A percentile compares a stretch with the other conserved stretches of the same genome.
phyloP scores from a whole-genome alignment of 2,113 vertebrate genomes.

The human (Homo sapiens) region DNA sequence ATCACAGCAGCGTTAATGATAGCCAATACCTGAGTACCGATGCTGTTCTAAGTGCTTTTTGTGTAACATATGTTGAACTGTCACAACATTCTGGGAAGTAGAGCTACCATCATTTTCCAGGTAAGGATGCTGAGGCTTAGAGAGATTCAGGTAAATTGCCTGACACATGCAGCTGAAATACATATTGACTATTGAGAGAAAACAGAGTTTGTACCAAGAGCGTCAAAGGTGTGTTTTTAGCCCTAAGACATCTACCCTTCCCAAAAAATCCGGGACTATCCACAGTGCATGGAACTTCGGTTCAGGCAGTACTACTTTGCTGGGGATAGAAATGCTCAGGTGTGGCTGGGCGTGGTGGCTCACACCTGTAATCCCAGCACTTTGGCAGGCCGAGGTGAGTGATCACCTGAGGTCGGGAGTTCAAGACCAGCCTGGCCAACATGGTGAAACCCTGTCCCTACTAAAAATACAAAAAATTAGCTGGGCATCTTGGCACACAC shows the following conservation, averaged over 20 bases:
- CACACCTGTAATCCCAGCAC: too few relatives aligned
- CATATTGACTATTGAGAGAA: accelerated
- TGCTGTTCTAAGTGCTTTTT: too few relatives aligned
- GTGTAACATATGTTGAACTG: accelerated
- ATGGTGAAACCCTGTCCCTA: too few relatives aligned
- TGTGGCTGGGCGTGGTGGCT: background rate
- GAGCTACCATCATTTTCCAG: background rate
- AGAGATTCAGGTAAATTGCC: background rate
- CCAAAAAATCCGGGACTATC: background rate
- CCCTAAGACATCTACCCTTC: accelerated
- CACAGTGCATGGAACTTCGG: accelerated
- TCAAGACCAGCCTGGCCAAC: too few relatives aligned
- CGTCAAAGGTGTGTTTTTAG: background rate
- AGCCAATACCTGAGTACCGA: background rate
- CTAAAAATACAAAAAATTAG: too few relatives aligned
- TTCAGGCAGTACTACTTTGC: background rate
- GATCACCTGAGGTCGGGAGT: too few relatives aligned
- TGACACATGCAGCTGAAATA: background rate
- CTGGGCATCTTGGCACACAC: accelerated
- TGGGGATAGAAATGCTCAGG: background rate
- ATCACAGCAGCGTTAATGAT: background rate
- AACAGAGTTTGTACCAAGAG: background rate
- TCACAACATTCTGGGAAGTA: background rate
- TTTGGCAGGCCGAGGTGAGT: too few relatives aligned
- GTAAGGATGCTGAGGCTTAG: background rate